These are phyloP conservation scores for Sympetrum striolatum DNA, from an alignment of 2,888 invertebrate species.

Conservation along the genomic window DNA sequence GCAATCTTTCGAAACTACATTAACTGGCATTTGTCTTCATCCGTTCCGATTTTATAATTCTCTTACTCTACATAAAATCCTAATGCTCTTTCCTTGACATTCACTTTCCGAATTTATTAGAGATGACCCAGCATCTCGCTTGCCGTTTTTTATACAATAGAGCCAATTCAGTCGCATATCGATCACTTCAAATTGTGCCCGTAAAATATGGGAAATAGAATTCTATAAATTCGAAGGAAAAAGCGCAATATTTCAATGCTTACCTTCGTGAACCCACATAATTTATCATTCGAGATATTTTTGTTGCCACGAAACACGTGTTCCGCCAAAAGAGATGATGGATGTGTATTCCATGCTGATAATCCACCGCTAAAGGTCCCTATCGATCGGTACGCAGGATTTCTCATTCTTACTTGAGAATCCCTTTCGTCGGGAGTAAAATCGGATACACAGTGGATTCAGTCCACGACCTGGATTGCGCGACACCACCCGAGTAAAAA, in stretches of 20 bases:
- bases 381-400: not conserved
- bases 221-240: not conserved
- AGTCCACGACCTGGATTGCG: too few relatives aligned
- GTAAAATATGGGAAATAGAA: not conserved
- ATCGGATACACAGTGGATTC: not conserved
- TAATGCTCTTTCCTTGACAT: too few relatives aligned
- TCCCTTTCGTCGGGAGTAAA: not conserved
- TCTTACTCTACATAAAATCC: too few relatives aligned
- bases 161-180: not conserved
- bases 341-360: not conserved
- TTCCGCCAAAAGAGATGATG: not conserved
- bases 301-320: not conserved
- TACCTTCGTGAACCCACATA: not conserved
- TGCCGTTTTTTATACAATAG: not conserved
- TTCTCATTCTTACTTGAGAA: not conserved
- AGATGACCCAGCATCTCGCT: not conserved
- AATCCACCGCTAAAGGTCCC: not conserved
- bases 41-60: too few relatives aligned
- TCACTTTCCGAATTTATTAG: too few relatives aligned
- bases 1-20: too few relatives aligned
- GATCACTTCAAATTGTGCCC: not conserved
- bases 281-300: not conserved
- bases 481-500: too few relatives aligned
- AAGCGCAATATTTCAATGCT: not conserved
- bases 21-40: too few relatives aligned